A percentile compares a stretch with the other conserved stretches of the same genome.
Evolutionary conservation across 2,888 invertebrate genomes (phyloP).

Genomic region (Strigamia maritima): DNA sequence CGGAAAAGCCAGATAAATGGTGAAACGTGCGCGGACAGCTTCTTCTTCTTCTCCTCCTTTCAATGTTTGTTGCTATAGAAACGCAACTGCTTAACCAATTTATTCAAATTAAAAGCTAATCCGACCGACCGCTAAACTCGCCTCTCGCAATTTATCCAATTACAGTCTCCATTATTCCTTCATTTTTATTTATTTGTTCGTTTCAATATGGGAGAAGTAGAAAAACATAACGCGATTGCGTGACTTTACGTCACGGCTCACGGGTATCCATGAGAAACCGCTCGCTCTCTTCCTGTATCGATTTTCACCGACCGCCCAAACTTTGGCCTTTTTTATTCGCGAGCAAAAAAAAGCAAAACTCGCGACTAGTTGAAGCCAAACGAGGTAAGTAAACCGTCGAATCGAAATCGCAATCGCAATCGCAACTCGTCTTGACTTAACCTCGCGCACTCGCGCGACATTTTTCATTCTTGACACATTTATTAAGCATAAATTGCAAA

Average conservation of each 20-base stretch:
- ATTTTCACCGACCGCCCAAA: not conserved
- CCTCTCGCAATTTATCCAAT: too few relatives aligned
- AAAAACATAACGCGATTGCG: not conserved
- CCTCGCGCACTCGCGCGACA: not conserved
- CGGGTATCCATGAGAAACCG: not conserved
- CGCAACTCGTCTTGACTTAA: not conserved
- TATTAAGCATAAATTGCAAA: not conserved
- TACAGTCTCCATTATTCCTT: too few relatives aligned
- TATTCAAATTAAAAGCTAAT: too few relatives aligned
- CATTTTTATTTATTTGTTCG: too few relatives aligned
- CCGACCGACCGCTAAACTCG: too few relatives aligned
- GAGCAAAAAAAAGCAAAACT: too few relatives aligned
- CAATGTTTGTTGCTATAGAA: not conserved
- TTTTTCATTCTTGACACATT: not conserved
- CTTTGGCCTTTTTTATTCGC: not conserved
- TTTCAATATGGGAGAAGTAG: too few relatives aligned
- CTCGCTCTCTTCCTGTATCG: not conserved
- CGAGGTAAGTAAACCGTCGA: not conserved
- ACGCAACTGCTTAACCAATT: not conserved
- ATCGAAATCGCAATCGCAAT: too few relatives aligned
- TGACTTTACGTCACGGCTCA: not conserved
- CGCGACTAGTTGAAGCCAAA: not conserved
- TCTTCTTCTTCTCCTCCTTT: slow-evolving; percentile 3
- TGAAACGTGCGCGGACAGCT: not conserved
- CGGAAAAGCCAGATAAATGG: slow-evolving; percentile 24